Percentiles rank a stretch among this genome's conserved stretches.
Conservation (phyloP, 2,888 invertebrate species). For the Yponomeuta evonymella region DNA sequence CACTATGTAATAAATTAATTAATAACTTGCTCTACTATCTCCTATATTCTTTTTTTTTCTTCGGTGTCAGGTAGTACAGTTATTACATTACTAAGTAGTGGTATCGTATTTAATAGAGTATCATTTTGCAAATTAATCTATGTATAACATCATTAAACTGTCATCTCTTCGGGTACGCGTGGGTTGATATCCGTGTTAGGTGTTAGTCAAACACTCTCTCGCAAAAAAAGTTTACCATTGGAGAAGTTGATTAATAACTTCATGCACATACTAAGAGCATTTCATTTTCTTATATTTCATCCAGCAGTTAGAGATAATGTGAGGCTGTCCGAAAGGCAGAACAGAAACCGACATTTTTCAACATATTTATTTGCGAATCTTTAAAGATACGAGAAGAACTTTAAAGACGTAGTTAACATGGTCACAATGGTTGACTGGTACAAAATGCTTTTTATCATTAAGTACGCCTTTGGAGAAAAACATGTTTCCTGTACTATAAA, state of each 20-base stretch:
- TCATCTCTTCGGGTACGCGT: slow-evolving; percentile 2
- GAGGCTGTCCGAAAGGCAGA: no score
- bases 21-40: not conserved
- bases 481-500: no score
- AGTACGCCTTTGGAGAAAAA: no score
- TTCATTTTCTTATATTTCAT: no score
- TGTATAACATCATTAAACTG: slow-evolving; percentile 11
- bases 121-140: slow-evolving; percentile 7
- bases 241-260: not conserved
- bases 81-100: slow-evolving; percentile 1
- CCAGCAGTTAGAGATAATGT: no score
- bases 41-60: not conserved
- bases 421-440: no score
- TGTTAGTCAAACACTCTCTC: not conserved
- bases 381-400: no score
- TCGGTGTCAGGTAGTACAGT: not conserved
- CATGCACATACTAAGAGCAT: not conserved
- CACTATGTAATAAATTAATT: no score
- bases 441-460: no score
- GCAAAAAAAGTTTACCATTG: not conserved
- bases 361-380: no score
- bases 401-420: no score
- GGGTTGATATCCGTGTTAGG: slow-evolving; percentile 1
- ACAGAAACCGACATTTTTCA: no score
- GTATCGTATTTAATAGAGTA: slow-evolving; percentile 3